Evolutionary conservation across 2,888 invertebrate genomes (phyloP), one percentile per base, ranked within the genome.

Genomic region (Drosophila silvestris): DNA sequence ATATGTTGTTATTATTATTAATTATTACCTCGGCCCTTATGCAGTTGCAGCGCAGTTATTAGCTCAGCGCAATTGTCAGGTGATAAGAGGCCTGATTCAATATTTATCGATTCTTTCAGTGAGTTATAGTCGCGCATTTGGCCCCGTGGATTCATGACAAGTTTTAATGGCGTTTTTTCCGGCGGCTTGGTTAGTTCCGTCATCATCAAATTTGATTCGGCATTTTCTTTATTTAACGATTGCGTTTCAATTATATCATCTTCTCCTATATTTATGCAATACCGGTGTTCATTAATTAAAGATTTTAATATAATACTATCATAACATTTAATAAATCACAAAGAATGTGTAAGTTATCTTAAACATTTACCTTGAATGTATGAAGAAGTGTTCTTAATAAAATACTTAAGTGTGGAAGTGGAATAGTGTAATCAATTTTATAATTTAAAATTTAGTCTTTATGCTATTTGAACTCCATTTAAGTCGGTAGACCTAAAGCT

Each of bases 81-180:
- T 58, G 96, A 96, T 80, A 96, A 92, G n/a, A 95, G 95, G 56
- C 94, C 94, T 52, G 95, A 93, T 85, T 96, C 96, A 54, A 81
- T 74, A 82, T 95, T 95, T 75, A 95, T 94, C 33, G 96, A 96
- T 71, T 95, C 95, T 79, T 95, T 95, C 54, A 96, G 94, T 56
- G 95, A 95, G 80, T 95, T 94, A 80, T 96, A 94, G 91, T 96
- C 96, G 89, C 96, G 95, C 12, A 96, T 94, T 93, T 96, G 95
- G 50, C 96, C 96, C 86, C 95, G 94, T 22, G 97, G 97, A 93
- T 96, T 96, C 96, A 97, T 96, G 90, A 97, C 95, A 81, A 96
- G 94, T 91, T 96, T 96, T 77, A 97, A 93, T 28, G 95, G 94
- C 39, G 92, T 79, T 82, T 93, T 92, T 35, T 91, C 91, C 77